These are phyloP conservation scores for Astur gentilis DNA, from an alignment of 2,113 vertebrate genomes.

Conservation along the genomic window DNA sequence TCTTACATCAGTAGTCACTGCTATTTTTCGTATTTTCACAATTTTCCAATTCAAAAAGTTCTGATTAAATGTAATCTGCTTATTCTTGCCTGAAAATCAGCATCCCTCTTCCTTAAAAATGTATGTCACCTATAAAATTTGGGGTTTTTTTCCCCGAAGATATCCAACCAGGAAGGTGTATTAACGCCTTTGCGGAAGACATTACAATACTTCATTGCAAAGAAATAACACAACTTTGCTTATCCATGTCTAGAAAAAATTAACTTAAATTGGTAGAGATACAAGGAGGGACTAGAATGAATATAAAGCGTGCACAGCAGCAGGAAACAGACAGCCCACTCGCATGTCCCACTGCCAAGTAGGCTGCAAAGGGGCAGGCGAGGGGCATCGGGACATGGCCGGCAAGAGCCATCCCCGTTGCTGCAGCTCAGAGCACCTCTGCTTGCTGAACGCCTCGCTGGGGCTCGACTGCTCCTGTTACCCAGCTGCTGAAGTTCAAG, in stretches of 20 bases:
- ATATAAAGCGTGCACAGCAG: too few relatives aligned
- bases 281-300: neutral
- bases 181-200: neutral
- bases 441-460: too few relatives aligned
- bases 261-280: neutral
- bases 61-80: neutral
- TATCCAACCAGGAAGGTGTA: neutral
- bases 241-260: neutral
- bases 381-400: fast-evolving
- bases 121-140: neutral
- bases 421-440: neutral
- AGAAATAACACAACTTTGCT: neutral
- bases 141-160: fast-evolving
- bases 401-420: neutral
- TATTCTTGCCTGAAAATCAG: neutral
- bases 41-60: neutral
- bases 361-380: neutral
- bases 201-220: neutral
- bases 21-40: neutral
- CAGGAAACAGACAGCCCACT: neutral
- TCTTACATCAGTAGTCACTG: neutral
- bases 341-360: too few relatives aligned
- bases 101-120: neutral
- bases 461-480: too few relatives aligned
- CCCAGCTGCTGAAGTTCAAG: neutral